Percentiles rank a stretch among this genome's conserved stretches.
Evolutionary conservation across 2,113 vertebrate species (phyloP).

Genomic region (Caloenas nicobarica): DNA sequence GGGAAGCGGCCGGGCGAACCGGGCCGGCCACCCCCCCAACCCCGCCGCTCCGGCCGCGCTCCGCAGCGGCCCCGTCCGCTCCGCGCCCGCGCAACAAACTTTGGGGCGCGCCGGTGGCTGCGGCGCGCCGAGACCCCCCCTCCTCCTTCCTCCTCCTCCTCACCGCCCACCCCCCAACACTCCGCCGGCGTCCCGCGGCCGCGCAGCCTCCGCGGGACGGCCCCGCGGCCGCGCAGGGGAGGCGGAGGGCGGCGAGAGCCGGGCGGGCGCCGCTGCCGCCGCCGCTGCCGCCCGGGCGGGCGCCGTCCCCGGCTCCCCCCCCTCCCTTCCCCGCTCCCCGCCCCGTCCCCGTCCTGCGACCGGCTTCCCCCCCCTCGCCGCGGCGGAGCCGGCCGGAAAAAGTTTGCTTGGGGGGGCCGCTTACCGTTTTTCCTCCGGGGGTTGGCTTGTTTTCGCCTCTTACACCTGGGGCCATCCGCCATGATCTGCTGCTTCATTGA

Average conservation of each 20-base stretch:
- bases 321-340: no score
- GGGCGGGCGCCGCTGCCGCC: no score
- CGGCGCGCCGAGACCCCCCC: not conserved
- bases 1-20: not conserved
- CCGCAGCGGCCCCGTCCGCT: not conserved
- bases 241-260: not conserved
- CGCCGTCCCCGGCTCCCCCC: no score
- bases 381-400: conserved; percentile 22
- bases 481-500: conserved; percentile 99
- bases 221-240: not conserved
- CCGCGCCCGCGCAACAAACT: conserved; percentile 5
- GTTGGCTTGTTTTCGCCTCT: conserved; percentile 99
- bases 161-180: not conserved
- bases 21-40: not conserved
- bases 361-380: not conserved
- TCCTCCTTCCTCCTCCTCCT: not conserved
- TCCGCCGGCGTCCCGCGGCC: no score
- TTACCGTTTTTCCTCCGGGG: conserved; percentile 99
- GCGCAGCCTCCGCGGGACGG: no score
- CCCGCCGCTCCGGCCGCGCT: not conserved
- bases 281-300: no score
- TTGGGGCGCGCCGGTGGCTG: not conserved
- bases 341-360: not conserved
- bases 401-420: conserved; percentile 58
- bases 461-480: conserved; percentile 99